phyloP scores from a whole-genome alignment of 1,140 invertebrate species.

The Zaprionus vittiger region DNA sequence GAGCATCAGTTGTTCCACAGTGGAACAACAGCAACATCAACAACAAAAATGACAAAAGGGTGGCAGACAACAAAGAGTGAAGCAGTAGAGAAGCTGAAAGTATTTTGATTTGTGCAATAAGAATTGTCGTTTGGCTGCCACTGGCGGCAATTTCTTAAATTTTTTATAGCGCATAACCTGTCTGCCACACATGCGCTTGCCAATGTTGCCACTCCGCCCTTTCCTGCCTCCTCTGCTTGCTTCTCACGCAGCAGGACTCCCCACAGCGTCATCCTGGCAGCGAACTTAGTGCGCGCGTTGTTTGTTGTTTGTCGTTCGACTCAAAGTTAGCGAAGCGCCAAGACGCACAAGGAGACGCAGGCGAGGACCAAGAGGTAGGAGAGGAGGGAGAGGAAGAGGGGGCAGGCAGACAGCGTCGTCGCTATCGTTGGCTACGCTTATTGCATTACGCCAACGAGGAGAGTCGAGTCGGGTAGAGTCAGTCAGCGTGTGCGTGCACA shows the following conservation, averaged over 20 bases:
- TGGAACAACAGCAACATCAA: conserved; percentile 46
- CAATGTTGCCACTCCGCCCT: background rate
- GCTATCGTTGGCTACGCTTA: conserved; percentile 73
- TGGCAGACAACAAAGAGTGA: conserved; percentile 62
- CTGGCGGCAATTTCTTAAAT: conserved; percentile 79
- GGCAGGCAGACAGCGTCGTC: conserved; percentile 37
- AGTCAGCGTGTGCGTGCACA: conserved; percentile 61
- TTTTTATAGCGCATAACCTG: conserved; percentile 81
- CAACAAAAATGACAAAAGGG: conserved; percentile 31
- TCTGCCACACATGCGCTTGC: conserved; percentile 73
- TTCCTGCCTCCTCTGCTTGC: background rate
- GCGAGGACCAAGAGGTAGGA: background rate
- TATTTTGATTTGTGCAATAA: conserved; percentile 83
- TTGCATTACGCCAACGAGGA: conserved; percentile 64
- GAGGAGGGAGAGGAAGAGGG: background rate
- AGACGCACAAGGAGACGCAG: conserved; percentile 41
- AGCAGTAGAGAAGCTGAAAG: conserved; percentile 36
- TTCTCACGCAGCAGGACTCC: background rate
- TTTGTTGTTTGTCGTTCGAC: conserved; percentile 59
- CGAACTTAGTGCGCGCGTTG: conserved; percentile 47
- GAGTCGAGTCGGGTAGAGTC: conserved; percentile 22
- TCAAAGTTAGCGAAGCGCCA: conserved; percentile 54
- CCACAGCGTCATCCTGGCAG: conserved; percentile 32
- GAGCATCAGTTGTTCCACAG: conserved; percentile 60
- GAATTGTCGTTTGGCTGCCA: conserved; percentile 76